Percentiles rank a stretch among this genome's conserved stretches.
Conservation (phyloP, 2,113 vertebrate genomes). For the Symphodus melops region DNA sequence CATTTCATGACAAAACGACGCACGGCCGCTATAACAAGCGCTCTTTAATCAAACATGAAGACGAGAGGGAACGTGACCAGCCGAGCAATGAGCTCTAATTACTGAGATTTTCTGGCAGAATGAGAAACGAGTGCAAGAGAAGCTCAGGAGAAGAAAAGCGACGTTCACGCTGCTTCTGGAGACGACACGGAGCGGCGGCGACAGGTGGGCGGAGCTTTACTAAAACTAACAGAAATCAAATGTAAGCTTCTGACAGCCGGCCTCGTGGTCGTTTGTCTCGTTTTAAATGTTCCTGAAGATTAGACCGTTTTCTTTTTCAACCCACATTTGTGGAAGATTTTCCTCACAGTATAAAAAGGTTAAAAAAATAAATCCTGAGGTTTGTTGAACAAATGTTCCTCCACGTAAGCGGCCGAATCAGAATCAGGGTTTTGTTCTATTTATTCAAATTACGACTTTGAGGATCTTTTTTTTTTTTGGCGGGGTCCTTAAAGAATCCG, state of each 20-base stretch:
- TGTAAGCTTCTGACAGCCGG: background rate
- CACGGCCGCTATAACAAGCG: slow-evolving; percentile 67
- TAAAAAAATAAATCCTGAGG: background rate
- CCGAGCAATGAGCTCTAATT: slow-evolving; percentile 62
- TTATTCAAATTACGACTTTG: too few relatives aligned
- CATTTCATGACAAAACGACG: slow-evolving; percentile 58
- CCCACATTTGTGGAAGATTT: background rate
- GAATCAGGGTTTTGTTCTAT: too few relatives aligned
- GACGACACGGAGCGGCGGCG: background rate
- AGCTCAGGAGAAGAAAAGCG: slow-evolving; percentile 41
- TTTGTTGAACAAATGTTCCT: background rate
- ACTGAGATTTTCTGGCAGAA: slow-evolving; percentile 60
- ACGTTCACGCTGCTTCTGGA: background rate
- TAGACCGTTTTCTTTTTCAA: background rate
- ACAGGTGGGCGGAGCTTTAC: background rate
- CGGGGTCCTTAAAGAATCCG: too few relatives aligned
- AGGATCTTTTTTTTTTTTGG: too few relatives aligned
- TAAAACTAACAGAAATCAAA: background rate
- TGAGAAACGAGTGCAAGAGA: slow-evolving; percentile 50
- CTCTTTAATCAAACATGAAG: slow-evolving; percentile 50
- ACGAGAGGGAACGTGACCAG: slow-evolving; percentile 49
- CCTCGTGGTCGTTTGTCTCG: background rate
- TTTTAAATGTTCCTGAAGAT: background rate
- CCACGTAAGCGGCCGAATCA: too few relatives aligned
- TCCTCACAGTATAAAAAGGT: too few relatives aligned